A percentile compares a stretch with the other conserved stretches of the same genome.
These are phyloP conservation scores for Puma concolor DNA, from an alignment of 2,113 vertebrate genomes.

Conservation along the genomic window DNA sequence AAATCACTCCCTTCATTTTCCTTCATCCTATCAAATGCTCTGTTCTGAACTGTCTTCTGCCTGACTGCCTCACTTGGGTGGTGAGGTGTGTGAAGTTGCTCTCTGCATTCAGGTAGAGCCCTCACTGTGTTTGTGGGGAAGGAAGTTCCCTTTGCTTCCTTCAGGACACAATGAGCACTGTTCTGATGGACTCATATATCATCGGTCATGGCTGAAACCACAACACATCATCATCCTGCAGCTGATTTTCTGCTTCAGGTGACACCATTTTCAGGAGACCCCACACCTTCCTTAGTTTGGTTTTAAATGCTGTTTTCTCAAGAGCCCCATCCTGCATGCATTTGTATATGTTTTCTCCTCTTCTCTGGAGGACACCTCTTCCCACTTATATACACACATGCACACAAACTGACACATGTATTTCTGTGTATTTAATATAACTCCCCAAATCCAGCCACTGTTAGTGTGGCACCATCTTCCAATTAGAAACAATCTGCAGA, in stretches of 20 bases:
- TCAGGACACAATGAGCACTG: background rate
- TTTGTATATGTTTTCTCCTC: background rate
- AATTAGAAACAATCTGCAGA: background rate
- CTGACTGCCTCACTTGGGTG: background rate
- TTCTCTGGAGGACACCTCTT: background rate
- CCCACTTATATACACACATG: too few species aligned
- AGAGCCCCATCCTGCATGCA: background rate
- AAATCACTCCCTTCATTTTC: background rate
- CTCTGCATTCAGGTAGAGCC: background rate
- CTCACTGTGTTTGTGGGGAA: background rate
- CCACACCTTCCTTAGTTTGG: background rate
- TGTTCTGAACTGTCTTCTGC: background rate
- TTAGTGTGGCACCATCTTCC: background rate
- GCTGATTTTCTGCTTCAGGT: background rate
- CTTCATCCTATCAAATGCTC: background rate
- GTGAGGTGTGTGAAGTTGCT: background rate
- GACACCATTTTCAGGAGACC: background rate
- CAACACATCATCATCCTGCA: too few species aligned
- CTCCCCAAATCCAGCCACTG: too few species aligned
- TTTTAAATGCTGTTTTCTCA: background rate
- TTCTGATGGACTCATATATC: conserved; percentile 4
- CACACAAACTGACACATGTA: background rate
- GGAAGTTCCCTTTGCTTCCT: background rate
- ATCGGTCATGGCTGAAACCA: background rate
- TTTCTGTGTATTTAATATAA: background rate